Conservation (phyloP, 1,140 invertebrate genomes). For the Leptinotarsa texana region DNA sequence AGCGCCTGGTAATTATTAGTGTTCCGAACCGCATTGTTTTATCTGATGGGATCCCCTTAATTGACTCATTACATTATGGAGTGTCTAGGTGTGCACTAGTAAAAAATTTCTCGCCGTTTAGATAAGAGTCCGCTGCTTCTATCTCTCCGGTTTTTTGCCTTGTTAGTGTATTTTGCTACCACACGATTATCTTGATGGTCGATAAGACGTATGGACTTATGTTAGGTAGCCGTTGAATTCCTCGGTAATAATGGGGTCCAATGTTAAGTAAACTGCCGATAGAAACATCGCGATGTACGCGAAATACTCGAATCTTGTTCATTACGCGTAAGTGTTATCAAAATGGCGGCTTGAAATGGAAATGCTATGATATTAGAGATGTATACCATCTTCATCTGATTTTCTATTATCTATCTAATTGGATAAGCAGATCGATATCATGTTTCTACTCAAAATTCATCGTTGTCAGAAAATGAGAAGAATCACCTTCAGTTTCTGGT, state of each 20-base stretch:
- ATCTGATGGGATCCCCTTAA: slow-evolving; percentile 47
- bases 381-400: too few relatives aligned
- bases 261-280: slow-evolving; percentile 15
- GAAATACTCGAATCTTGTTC: background rate
- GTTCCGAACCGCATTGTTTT: slow-evolving; percentile 42
- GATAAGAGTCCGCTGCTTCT: slow-evolving; percentile 37
- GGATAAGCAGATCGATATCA: too few relatives aligned
- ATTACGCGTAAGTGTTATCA: background rate
- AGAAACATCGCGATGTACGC: background rate
- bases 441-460: too few relatives aligned
- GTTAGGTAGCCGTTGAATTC: background rate
- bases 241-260: slow-evolving; percentile 12
- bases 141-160: slow-evolving; percentile 38
- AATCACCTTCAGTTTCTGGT: too few relatives aligned
- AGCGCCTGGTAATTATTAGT: slow-evolving; percentile 47
- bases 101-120: slow-evolving; percentile 50
- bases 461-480: too few relatives aligned
- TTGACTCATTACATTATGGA: slow-evolving; percentile 50
- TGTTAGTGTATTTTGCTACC: slow-evolving; percentile 41
- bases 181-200: slow-evolving; percentile 44
- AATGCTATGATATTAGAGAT: too few relatives aligned
- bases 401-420: too few relatives aligned
- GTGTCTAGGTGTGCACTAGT: slow-evolving; percentile 48
- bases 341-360: background rate
- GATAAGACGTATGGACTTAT: slow-evolving; percentile 27